Base-by-base conservation (phyloP, 53 echinoderm and acorn worm genomes). In the Echinometra lucunter region DNA sequence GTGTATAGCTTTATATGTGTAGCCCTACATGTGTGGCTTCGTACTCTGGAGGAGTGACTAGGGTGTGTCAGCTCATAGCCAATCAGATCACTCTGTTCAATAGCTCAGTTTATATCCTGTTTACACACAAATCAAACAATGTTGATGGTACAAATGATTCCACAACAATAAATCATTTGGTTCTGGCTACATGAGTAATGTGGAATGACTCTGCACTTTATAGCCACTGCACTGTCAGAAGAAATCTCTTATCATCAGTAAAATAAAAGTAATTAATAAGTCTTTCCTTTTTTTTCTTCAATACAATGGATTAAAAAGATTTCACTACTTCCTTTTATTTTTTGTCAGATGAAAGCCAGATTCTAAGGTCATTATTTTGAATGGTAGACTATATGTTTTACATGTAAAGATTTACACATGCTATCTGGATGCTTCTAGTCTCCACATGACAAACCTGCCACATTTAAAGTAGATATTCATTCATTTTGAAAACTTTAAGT, bases 61-160 rank as follows among this genome's bases (percentile, higher is more conserved):
- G 58, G 90, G 90, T 90, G 90, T 90, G 90, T 90, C 58, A 18
- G 11, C 23, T 21, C 4, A 2, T 37, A 63, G 66, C 90, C 90
- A 90, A 90, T 90, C 90, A 40, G 90, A 38, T 35, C 0, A 32
- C 90, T 66, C 63, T 38, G 3, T 60, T 42, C 56, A 15, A 37
- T 16, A 60, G 6, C 34, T 58, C 90, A 66, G 90, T 66, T 90
- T 66, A 30, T 28, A 88, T 56, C 88, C 56, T 88, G 88, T 55
- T 17, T 30, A 19, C 42, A 42, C 42, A 42, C 78, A 78, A 78
- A 78, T 78, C 78, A 72, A 72, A 72, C 72, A 72, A 72, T 40
- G 42, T 40, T 40, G 32, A 49, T 34, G n/a, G 55, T 53, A 28
- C 47, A 45, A 32, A 25, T 15, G 17, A 88, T 15, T 55, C 17